phyloP scores from a whole-genome alignment of 2,888 invertebrate genomes.

The Argyresthia albistria region DNA sequence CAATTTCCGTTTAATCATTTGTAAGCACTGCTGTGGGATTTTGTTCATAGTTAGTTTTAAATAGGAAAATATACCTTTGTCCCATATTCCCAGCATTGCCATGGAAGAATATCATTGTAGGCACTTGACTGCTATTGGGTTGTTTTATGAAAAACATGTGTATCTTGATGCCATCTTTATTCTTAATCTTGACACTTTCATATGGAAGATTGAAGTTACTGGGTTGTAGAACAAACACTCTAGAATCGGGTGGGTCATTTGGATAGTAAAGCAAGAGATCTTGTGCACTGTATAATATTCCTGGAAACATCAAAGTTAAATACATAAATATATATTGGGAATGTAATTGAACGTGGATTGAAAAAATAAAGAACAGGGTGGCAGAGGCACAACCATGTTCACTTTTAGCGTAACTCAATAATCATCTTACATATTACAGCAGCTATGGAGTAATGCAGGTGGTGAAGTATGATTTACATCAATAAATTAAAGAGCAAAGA shows the following conservation, averaged over 20 bases:
- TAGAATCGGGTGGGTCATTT: slow-evolving; percentile 89
- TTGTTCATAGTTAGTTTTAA: too few relatives aligned
- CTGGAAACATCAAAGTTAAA: slow-evolving; percentile 52
- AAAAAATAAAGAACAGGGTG: not conserved
- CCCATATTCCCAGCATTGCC: slow-evolving; percentile 99
- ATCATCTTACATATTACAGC: not conserved
- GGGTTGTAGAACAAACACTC: slow-evolving; percentile 90
- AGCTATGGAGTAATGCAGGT: too few relatives aligned
- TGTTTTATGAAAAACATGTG: slow-evolving; percentile 89
- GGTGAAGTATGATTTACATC: too few relatives aligned
- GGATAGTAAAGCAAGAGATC: slow-evolving; percentile 92
- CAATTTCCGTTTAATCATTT: too few relatives aligned
- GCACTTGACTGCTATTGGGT: slow-evolving; percentile 77
- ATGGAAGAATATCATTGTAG: slow-evolving; percentile 92
- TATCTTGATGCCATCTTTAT: slow-evolving; percentile 82
- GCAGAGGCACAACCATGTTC: not conserved
- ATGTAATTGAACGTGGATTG: not conserved
- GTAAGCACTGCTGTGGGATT: too few relatives aligned
- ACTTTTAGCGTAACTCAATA: not conserved
- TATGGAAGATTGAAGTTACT: slow-evolving; percentile 88
- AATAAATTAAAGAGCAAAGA: too few relatives aligned
- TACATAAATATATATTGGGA: not conserved
- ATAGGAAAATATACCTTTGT: slow-evolving; percentile 74
- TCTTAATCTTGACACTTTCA: slow-evolving; percentile 81
- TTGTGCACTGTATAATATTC: slow-evolving; percentile 87